These are phyloP conservation scores for Diarsia dahlii DNA, from an alignment of 2,888 invertebrate species.

Conservation along the genomic window DNA sequence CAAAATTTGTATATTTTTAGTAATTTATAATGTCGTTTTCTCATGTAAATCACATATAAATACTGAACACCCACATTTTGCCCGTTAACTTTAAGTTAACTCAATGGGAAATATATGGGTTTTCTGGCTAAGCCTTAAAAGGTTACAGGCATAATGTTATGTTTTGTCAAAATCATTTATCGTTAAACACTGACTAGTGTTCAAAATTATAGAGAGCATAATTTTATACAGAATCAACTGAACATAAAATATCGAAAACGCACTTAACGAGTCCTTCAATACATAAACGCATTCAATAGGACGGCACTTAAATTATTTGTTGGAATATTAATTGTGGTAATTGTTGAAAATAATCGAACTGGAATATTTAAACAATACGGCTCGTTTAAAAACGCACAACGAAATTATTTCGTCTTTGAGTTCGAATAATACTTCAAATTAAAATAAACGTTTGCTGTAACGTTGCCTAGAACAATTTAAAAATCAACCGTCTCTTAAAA, in stretches of 20 bases:
- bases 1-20: neutral
- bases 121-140: neutral
- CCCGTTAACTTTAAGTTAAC: neutral
- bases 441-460: neutral
- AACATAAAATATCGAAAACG: neutral
- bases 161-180: neutral
- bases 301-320: neutral
- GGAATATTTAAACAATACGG: neutral
- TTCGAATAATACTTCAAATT: slow-evolving; percentile 1
- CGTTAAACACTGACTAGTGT: neutral
- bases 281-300: neutral
- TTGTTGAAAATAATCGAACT: neutral
- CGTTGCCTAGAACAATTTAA: neutral
- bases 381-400: neutral
- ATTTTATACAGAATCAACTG: neutral
- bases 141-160: neutral
- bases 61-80: neutral
- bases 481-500: neutral
- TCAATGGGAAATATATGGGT: neutral
- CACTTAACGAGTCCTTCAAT: neutral
- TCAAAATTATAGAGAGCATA: too few relatives aligned
- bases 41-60: neutral
- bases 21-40: neutral
- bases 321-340: neutral
- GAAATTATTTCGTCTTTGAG: neutral